phyloP scores from a whole-genome alignment of 2,113 vertebrate genomes.

The Semicossyphus pulcher region DNA sequence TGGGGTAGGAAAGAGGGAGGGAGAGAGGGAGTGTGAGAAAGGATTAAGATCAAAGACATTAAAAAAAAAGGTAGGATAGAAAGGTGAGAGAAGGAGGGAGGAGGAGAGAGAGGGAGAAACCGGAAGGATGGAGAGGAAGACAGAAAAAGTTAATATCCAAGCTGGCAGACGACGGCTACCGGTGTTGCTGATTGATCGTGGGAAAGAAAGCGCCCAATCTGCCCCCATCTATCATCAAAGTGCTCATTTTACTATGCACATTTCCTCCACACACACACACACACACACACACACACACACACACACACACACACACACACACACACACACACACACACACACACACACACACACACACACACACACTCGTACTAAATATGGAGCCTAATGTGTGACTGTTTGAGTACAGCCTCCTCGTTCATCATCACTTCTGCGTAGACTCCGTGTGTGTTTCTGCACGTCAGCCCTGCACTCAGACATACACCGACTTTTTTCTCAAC shows the following conservation, averaged over 20 bases:
- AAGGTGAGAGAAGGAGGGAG: slow-evolving; percentile 13
- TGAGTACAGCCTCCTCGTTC: slow-evolving; percentile 50
- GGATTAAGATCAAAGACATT: slow-evolving; percentile 51
- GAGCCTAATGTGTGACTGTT: slow-evolving; percentile 33
- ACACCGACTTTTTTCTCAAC: neutral
- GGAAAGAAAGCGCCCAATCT: slow-evolving; percentile 55
- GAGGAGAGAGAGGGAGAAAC: slow-evolving; percentile 14
- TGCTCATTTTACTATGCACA: slow-evolving; percentile 22
- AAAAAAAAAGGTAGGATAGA: neutral
- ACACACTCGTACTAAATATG: slow-evolving; percentile 39
- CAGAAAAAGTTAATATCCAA: slow-evolving; percentile 18
- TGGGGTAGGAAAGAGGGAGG: slow-evolving; percentile 15
- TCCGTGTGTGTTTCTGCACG: slow-evolving; percentile 3
- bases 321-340: slow-evolving; percentile 1
- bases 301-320: slow-evolving; percentile 8
- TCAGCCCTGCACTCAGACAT: neutral
- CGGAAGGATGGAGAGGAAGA: neutral
- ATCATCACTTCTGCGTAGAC: slow-evolving; percentile 11
- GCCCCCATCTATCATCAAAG: slow-evolving; percentile 51
- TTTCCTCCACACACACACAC: slow-evolving; percentile 12
- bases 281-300: slow-evolving; percentile 14
- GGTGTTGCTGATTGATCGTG: slow-evolving; percentile 53
- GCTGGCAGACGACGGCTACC: slow-evolving; percentile 2
- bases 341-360: slow-evolving; percentile 14
- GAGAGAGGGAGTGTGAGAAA: slow-evolving; percentile 70